Percentiles rank a stretch among this genome's conserved stretches.
Evolutionary conservation across 2,797 vertebrate genomes (phyloP).

Genomic region (Capromys pilorides): DNA sequence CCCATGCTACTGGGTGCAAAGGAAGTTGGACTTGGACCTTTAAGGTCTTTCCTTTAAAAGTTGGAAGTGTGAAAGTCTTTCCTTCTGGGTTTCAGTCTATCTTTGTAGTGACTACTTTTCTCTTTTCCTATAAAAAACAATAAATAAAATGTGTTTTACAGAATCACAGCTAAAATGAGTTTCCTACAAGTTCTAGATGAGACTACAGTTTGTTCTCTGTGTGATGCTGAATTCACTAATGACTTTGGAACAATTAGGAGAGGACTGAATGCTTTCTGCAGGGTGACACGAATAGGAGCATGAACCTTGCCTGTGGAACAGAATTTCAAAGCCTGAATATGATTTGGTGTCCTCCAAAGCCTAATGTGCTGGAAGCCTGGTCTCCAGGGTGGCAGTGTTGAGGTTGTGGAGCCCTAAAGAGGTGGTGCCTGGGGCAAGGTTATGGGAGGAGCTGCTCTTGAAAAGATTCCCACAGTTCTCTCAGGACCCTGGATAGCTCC

Average conservation of each 20-base stretch:
- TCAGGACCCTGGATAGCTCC: not conserved
- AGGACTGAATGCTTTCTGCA: not conserved
- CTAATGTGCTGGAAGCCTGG: not conserved
- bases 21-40: rapidly evolving
- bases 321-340: not conserved
- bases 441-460: not conserved
- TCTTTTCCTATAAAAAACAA: not conserved
- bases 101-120: not conserved
- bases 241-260: not conserved
- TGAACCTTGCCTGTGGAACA: not conserved
- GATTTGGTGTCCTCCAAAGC: not conserved
- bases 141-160: not conserved
- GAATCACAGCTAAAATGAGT: not conserved
- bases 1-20: not conserved
- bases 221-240: not conserved
- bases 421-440: not conserved
- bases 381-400: not conserved
- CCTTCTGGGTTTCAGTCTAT: not conserved
- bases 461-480: not conserved
- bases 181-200: not conserved
- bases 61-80: not conserved
- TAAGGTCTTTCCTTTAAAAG: too few species aligned
- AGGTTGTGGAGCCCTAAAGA: not conserved
- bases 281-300: not conserved
- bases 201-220: not conserved